These are phyloP conservation scores for Galerucella nymphaeae DNA, from an alignment of 2,888 invertebrate genomes.

Conservation along the genomic window DNA sequence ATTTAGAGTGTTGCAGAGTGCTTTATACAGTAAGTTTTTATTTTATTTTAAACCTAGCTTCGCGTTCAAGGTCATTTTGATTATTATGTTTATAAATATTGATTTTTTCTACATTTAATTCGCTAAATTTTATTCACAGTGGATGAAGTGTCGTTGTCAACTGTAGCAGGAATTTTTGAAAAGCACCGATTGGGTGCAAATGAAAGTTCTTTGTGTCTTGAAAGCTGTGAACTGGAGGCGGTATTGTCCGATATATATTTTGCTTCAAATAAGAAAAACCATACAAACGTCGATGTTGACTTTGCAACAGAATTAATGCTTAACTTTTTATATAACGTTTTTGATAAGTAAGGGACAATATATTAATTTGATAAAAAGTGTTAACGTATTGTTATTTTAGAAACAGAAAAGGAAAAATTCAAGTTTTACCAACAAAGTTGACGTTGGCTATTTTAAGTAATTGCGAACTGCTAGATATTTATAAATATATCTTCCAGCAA, in stretches of 20 bases:
- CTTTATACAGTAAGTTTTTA: slow-evolving; percentile 73
- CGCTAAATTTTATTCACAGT: slow-evolving; percentile 52
- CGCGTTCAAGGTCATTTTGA: background rate
- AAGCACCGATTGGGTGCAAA: slow-evolving; percentile 76
- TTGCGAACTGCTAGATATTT: slow-evolving; percentile 72
- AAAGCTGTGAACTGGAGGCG: slow-evolving; percentile 76
- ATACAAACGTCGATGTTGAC: slow-evolving; percentile 72
- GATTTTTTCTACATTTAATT: background rate
- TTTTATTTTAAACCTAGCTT: background rate
- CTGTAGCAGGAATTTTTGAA: slow-evolving; percentile 78
- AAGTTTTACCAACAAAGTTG: slow-evolving; percentile 77
- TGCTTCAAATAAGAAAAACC: slow-evolving; percentile 75
- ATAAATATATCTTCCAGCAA: slow-evolving; percentile 76
- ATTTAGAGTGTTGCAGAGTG: slow-evolving; percentile 71
- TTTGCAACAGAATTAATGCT: slow-evolving; percentile 73
- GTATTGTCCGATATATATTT: slow-evolving; percentile 80
- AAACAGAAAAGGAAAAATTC: slow-evolving; percentile 71
- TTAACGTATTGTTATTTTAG: slow-evolving; percentile 61
- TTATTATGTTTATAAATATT: too few relatives aligned
- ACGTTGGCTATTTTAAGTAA: slow-evolving; percentile 75
- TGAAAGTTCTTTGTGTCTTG: slow-evolving; percentile 75
- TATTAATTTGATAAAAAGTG: background rate
- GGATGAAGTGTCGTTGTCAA: slow-evolving; percentile 63
- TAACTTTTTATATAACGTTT: slow-evolving; percentile 75
- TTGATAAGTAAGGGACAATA: slow-evolving; percentile 70